Evolutionary conservation across 2,888 invertebrate species (phyloP).

Genomic region (Himalopsyche japonica): DNA sequence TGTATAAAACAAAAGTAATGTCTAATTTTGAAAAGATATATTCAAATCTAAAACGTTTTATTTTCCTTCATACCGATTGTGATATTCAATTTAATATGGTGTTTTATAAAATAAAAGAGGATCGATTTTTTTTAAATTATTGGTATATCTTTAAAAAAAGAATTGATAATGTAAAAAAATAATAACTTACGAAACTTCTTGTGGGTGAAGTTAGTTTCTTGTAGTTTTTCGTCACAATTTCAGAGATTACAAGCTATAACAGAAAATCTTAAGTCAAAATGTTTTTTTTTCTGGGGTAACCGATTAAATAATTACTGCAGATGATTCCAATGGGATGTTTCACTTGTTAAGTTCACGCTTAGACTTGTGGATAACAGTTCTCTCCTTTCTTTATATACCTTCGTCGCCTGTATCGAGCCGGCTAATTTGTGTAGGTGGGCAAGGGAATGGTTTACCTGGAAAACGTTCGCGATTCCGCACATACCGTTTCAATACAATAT

Average conservation of each 20-base stretch:
- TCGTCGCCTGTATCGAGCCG: neutral
- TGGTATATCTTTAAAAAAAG: too few relatives aligned
- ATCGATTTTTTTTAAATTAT: too few relatives aligned
- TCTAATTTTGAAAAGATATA: too few relatives aligned
- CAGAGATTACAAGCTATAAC: neutral
- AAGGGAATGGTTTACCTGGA: neutral
- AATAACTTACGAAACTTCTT: neutral
- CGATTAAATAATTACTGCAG: neutral
- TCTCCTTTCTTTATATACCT: neutral
- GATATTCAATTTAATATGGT: too few relatives aligned
- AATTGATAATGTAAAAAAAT: neutral
- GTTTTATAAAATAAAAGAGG: too few relatives aligned
- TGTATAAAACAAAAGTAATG: too few relatives aligned
- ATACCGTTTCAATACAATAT: too few relatives aligned
- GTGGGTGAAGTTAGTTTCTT: neutral
- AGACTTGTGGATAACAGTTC: neutral
- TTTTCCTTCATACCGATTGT: too few relatives aligned
- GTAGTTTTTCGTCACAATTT: neutral
- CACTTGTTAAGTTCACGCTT: neutral
- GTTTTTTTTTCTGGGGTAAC: neutral
- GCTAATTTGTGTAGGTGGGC: neutral
- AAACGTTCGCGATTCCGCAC: too few relatives aligned
- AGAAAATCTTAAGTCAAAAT: neutral
- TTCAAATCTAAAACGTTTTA: too few relatives aligned
- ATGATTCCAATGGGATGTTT: neutral